These are phyloP conservation scores for Choloepus didactylus DNA, from an alignment of 2,797 vertebrate species.

Conservation along the genomic window DNA sequence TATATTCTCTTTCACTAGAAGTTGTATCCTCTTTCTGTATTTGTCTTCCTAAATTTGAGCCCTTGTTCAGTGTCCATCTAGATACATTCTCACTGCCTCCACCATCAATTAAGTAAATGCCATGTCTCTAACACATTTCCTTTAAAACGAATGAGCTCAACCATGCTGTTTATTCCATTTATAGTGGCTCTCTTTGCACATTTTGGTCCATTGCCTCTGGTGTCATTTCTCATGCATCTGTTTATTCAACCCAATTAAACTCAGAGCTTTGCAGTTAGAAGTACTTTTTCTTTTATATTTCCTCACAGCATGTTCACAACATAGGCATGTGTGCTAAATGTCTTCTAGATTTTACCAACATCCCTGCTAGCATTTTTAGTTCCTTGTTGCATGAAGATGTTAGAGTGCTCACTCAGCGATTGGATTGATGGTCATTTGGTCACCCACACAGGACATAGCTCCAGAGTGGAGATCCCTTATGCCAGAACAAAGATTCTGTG, in stretches of 20 bases:
- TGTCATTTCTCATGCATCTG: constrained; percentile 65
- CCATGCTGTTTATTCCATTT: constrained; percentile 3
- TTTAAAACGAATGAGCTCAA: constrained; percentile 33
- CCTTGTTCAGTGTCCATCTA: constrained; percentile 14
- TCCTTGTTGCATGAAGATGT: not conserved
- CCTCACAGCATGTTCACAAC: constrained; percentile 12
- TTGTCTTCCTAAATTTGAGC: constrained; percentile 49
- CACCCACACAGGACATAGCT: not conserved
- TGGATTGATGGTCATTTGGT: not conserved
- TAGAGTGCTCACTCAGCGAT: not conserved
- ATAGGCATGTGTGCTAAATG: constrained; percentile 20
- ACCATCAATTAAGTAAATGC: constrained; percentile 71
- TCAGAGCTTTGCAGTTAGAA: not conserved
- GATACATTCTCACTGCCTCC: not conserved
- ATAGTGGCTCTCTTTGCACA: constrained; percentile 15
- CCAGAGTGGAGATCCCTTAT: not conserved
- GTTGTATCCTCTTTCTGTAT: not conserved
- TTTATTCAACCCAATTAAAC: constrained; percentile 73
- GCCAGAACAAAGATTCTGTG: not conserved
- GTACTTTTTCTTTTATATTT: constrained; percentile 36
- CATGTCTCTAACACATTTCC: constrained; percentile 62
- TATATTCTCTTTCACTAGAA: not conserved
- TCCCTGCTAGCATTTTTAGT: constrained; percentile 8
- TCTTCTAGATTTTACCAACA: not conserved
- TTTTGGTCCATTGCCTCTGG: constrained; percentile 1